A percentile compares a stretch with the other conserved stretches of the same genome.
These are phyloP conservation scores for Caenorhabditis uteleia DNA, from an alignment of 2,888 invertebrate genomes.

Conservation along the genomic window DNA sequence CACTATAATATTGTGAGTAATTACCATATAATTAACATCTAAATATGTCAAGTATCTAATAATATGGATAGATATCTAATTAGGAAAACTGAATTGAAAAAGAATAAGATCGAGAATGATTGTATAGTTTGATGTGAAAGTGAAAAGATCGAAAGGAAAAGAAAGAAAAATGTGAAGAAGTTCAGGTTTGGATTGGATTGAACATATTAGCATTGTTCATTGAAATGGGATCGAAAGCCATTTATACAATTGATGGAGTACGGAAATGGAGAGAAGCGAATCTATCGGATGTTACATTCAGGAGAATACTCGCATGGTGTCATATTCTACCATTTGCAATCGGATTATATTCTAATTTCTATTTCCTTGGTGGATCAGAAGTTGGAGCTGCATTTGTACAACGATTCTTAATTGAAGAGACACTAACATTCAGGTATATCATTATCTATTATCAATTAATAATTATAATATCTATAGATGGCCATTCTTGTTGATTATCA, in stretches of 20 bases:
- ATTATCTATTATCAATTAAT: background rate
- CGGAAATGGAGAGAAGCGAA: slow-evolving; percentile 52
- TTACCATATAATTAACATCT: background rate
- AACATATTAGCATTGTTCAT: slow-evolving; percentile 71
- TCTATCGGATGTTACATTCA: slow-evolving; percentile 61
- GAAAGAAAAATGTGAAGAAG: too few species aligned
- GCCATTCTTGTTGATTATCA: slow-evolving; percentile 65
- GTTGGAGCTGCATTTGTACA: slow-evolving; percentile 68
- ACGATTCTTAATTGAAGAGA: slow-evolving; percentile 68
- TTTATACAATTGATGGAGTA: slow-evolving; percentile 59
- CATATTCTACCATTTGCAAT: slow-evolving; percentile 68
- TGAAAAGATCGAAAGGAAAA: background rate
- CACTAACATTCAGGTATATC: slow-evolving; percentile 55
- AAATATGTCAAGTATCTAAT: too few species aligned
- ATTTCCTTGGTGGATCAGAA: slow-evolving; percentile 66
- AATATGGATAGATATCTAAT: too few species aligned
- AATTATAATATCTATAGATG: slow-evolving; percentile 36
- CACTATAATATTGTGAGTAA: slow-evolving; percentile 68
- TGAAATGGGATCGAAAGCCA: slow-evolving; percentile 66
- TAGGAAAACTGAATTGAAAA: too few species aligned
- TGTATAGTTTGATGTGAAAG: too few species aligned
- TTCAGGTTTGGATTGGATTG: slow-evolving; percentile 70
- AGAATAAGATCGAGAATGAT: too few species aligned
- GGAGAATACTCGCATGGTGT: slow-evolving; percentile 63
- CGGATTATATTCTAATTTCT: slow-evolving; percentile 69